Conservation (phyloP, 2,797 vertebrate genomes). For the Halcyon chelicuti region DNA sequence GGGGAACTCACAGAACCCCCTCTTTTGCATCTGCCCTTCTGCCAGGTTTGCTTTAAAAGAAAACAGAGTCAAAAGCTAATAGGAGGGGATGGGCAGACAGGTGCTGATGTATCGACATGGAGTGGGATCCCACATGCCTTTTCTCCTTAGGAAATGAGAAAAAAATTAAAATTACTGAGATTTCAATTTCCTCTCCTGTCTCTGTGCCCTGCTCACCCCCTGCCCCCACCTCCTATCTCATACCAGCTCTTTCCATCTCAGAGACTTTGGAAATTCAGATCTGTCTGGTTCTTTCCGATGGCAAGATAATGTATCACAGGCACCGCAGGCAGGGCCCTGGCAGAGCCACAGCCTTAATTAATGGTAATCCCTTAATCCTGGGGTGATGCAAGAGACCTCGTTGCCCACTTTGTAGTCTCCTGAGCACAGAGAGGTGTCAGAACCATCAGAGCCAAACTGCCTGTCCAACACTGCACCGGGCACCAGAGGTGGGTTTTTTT, state of each 20-base stretch:
- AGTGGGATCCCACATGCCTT: rapidly evolving
- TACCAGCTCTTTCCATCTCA: background rate
- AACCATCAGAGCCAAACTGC: background rate
- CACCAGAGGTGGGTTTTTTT: background rate
- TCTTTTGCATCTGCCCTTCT: background rate
- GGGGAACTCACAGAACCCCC: background rate
- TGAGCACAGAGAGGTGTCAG: background rate
- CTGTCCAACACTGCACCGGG: rapidly evolving
- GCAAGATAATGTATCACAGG: constrained; percentile 90
- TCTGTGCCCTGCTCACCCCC: rapidly evolving
- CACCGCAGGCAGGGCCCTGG: constrained; percentile 85
- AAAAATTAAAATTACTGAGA: background rate
- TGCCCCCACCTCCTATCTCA: background rate
- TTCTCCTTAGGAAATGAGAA: background rate
- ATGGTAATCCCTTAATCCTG: constrained; percentile 93
- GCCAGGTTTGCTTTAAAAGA: background rate
- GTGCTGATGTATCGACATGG: rapidly evolving
- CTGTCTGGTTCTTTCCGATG: constrained; percentile 80
- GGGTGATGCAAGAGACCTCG: constrained; percentile 80
- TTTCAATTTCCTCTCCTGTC: background rate
- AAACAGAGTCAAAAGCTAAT: background rate
- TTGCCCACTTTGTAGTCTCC: constrained; percentile 51
- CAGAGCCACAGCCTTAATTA: constrained; percentile 87
- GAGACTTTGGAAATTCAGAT: background rate
- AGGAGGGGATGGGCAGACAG: background rate